Conservation (phyloP, 2,888 invertebrate genomes). For the Drosophila falleni region DNA sequence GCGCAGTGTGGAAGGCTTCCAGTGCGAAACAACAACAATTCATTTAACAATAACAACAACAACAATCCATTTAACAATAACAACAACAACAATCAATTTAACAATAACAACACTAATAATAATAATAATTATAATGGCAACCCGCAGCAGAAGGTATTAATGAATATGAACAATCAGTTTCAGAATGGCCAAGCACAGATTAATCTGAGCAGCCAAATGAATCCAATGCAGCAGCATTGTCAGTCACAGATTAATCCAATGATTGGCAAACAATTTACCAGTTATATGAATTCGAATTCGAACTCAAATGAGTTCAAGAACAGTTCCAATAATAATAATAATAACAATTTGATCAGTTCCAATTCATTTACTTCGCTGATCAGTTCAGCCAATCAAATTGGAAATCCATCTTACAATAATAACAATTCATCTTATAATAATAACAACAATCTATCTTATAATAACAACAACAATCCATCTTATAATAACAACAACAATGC, state of each 20-base stretch:
- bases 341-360: neutral
- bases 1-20: slow-evolving; percentile 1
- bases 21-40: slow-evolving; percentile 35
- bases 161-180: slow-evolving; percentile 20
- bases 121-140: neutral
- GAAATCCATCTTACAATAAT: neutral
- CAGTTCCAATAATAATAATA: too few relatives aligned
- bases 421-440: neutral
- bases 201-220: neutral
- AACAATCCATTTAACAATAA: slow-evolving; percentile 10
- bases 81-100: slow-evolving; percentile 35
- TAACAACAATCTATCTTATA: neutral
- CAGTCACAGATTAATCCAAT: neutral
- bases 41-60: slow-evolving; percentile 3
- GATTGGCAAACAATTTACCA: neutral
- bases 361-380: slow-evolving; percentile 18
- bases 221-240: neutral
- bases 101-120: neutral
- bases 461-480: neutral
- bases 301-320: neutral
- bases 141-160: slow-evolving; percentile 13
- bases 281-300: neutral
- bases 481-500: neutral
- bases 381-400: slow-evolving; percentile 16
- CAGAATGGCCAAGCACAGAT: neutral